These are phyloP conservation scores for Tiaroga cobitis DNA, from an alignment of 2,797 vertebrate genomes.

Conservation along the genomic window DNA sequence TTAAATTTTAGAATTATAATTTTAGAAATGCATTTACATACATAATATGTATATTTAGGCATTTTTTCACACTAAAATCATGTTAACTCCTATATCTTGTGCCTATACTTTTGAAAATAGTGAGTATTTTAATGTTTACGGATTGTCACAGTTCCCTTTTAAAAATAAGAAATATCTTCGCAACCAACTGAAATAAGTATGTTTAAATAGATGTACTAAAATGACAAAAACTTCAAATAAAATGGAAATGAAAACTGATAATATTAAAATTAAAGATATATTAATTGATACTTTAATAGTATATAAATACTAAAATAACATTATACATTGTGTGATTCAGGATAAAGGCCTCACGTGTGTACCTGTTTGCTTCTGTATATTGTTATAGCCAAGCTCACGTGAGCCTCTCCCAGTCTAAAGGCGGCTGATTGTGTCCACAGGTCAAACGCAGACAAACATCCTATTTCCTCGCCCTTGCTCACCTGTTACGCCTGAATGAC, in stretches of 20 bases:
- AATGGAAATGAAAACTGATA: not conserved
- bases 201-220: not conserved
- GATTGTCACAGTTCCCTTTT: not conserved
- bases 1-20: not conserved
- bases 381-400: slow-evolving; percentile 25
- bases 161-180: not conserved
- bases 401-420: slow-evolving; percentile 49
- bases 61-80: too few species aligned
- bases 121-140: not conserved
- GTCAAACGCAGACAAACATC: slow-evolving; percentile 49
- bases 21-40: not conserved
- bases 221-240: not conserved
- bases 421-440: slow-evolving; percentile 41
- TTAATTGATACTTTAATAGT: not conserved
- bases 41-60: not conserved
- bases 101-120: too few species aligned
- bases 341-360: slow-evolving; percentile 20
- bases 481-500: slow-evolving; percentile 27
- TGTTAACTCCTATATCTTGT: too few species aligned
- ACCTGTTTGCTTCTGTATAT: slow-evolving; percentile 17
- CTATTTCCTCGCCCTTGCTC: slow-evolving; percentile 28
- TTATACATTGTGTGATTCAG: not conserved
- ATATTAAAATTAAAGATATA: not conserved
- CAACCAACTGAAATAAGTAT: not conserved
- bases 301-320: not conserved